Conservation (phyloP, 2,888 invertebrate genomes). For the Sericinus montela region DNA sequence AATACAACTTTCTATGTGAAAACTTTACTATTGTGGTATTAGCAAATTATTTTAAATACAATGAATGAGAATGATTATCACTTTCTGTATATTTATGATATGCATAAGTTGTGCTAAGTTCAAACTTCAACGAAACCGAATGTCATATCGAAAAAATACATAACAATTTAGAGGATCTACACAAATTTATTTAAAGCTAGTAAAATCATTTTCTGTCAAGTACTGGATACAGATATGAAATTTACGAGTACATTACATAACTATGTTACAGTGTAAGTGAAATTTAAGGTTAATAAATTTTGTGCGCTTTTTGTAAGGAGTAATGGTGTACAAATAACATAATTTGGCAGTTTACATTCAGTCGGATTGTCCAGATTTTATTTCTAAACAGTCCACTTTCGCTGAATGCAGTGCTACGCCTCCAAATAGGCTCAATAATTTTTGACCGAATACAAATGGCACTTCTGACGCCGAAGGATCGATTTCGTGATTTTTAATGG, state of each 20-base stretch:
- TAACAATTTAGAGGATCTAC: too few relatives aligned
- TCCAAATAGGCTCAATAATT: slow-evolving; percentile 47
- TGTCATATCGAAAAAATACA: too few relatives aligned
- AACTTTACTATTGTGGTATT: too few relatives aligned
- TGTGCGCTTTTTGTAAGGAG: slow-evolving; percentile 19
- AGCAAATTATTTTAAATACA: too few relatives aligned
- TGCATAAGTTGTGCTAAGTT: too few relatives aligned
- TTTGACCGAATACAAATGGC: slow-evolving; percentile 56
- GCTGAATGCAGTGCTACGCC: slow-evolving; percentile 39
- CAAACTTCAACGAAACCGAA: too few relatives aligned
- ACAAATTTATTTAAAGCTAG: too few relatives aligned
- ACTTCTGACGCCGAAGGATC: slow-evolving; percentile 24
- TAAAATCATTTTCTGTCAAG: too few relatives aligned
- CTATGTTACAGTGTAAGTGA: background rate
- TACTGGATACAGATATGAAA: background rate
- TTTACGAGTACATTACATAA: slow-evolving; percentile 3
- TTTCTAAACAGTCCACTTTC: slow-evolving; percentile 45
- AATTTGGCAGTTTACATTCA: slow-evolving; percentile 59
- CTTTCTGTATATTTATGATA: too few relatives aligned
- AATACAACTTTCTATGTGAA: too few relatives aligned
- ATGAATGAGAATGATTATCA: too few relatives aligned
- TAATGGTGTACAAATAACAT: slow-evolving; percentile 33
- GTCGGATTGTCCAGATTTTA: slow-evolving; percentile 28
- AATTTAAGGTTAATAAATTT: slow-evolving; percentile 7
- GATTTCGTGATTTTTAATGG: slow-evolving; percentile 19